These are phyloP conservation scores for Drosophila carrolli DNA, from an alignment of 1,140 invertebrate genomes.

Conservation along the genomic window DNA sequence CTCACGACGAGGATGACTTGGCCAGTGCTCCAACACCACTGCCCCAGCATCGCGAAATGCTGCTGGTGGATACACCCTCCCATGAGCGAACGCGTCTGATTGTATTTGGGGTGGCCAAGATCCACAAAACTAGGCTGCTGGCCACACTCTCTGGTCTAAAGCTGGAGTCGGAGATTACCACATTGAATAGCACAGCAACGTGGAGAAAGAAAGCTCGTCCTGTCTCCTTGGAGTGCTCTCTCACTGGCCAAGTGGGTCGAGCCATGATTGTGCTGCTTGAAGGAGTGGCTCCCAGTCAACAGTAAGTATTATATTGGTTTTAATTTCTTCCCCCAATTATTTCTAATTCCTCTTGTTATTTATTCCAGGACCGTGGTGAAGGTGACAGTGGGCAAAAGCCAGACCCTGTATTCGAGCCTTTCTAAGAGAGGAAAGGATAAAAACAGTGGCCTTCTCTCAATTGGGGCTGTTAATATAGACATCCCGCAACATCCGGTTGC, in stretches of 20 bases:
- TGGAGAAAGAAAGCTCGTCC: conserved; percentile 84
- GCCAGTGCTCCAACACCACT: conserved; percentile 85
- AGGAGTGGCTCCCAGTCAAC: conserved; percentile 94
- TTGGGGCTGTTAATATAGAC: conserved; percentile 95
- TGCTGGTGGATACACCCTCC: conserved; percentile 57
- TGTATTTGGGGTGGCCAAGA: conserved; percentile 94
- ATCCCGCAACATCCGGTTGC: conserved; percentile 98
- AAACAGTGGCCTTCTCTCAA: conserved; percentile 93
- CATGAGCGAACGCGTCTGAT: conserved; percentile 79
- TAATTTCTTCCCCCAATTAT: not conserved
- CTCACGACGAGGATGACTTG: conserved; percentile 86
- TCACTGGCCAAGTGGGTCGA: conserved; percentile 95
- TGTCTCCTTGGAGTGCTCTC: conserved; percentile 91
- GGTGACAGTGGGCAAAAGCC: conserved; percentile 95
- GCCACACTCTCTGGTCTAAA: conserved; percentile 97
- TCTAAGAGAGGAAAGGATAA: conserved; percentile 92
- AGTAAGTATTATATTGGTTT: conserved; percentile 85
- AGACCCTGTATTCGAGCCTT: conserved; percentile 94
- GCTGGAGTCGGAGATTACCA: conserved; percentile 84
- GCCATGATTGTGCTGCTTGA: conserved; percentile 97
- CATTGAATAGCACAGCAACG: conserved; percentile 80
- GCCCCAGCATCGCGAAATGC: conserved; percentile 82
- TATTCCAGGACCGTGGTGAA: conserved; percentile 94
- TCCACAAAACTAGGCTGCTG: conserved; percentile 93
- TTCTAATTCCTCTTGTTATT: not conserved